Evolutionary conservation across 2,113 vertebrate genomes (phyloP).

Genomic region (Sorex fumeus): DNA sequence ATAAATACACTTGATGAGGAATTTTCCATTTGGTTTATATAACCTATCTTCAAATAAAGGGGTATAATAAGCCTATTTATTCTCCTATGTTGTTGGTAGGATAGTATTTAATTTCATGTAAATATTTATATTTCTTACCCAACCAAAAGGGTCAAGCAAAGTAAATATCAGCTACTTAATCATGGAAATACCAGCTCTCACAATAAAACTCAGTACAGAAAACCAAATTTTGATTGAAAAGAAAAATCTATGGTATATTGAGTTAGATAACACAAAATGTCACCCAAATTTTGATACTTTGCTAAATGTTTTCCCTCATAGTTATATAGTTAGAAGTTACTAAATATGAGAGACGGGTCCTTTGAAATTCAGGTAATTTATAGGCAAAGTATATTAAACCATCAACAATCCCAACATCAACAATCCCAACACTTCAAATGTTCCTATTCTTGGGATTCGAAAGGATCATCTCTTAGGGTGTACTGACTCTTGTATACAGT

Average conservation of each 20-base stretch:
- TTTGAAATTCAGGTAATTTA: constrained; percentile 58
- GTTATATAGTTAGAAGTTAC: neutral
- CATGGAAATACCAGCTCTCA: constrained; percentile 22
- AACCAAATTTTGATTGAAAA: constrained; percentile 28
- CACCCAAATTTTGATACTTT: neutral
- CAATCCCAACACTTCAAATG: neutral
- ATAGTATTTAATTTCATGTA: neutral
- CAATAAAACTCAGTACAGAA: constrained; percentile 17
- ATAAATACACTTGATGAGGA: constrained; percentile 19
- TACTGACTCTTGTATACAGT: neutral
- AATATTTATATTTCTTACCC: neutral
- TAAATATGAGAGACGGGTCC: neutral
- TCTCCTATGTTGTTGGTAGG: constrained; percentile 14
- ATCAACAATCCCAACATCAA: no score
- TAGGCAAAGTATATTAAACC: constrained; percentile 3
- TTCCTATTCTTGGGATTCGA: neutral
- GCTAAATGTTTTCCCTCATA: neutral
- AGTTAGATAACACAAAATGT: neutral
- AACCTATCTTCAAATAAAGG: neutral
- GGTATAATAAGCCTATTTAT: neutral
- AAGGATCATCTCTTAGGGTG: neutral
- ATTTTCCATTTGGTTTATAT: constrained; percentile 22
- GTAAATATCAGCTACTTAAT: constrained; percentile 35
- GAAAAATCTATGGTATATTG: constrained; percentile 52
- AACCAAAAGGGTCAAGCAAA: neutral